Base-by-base conservation (phyloP, 2,888 invertebrate species). In the Brachypterus glaber region DNA sequence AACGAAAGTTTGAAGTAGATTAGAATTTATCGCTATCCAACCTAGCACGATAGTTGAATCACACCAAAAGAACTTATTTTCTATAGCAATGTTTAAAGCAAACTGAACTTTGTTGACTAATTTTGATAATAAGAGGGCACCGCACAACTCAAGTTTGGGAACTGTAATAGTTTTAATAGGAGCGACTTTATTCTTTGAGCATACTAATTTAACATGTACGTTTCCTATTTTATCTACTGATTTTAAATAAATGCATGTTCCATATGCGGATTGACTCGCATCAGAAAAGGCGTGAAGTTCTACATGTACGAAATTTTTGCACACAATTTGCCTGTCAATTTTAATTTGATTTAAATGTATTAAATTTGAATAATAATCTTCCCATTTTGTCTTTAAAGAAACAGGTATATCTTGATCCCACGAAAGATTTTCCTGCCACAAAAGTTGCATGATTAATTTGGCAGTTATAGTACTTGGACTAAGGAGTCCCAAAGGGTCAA, bases 381-480 rank as follows among this genome's bases (percentile, higher is more conserved):
- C 5, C 37, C 43, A 43, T 24, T 43, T 21, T n/a, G 18, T 21
- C 17, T 3, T 21, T 16, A 53, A 15, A 4, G 44, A 32, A 1
- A 4, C n/a, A 1, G 53, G 52, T 3, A 55, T 15, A 1, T 17
- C 15, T 12, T 51, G 48, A 33, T 58, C 57, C 54, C 57, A 57
- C 2, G 32, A 40, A 7, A 50, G n/a, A 18, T 51, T 44, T n/a
- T 30, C 5, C 33, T 43, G 33, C 53, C 52, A 52, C 7, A 53
- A 16, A n/a, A 42, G 18, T 35, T 57, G 51, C 37, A 57, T 46
- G 2, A 55, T 38, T 3, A 47, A 33, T 33, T 56, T 57, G 13
- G 46, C 50, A 2, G 26, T 38, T 8, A 55, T 41, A 3, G 47
- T 43, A 14, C 50, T 40, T 7, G 53, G 52, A 5, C 48, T 45